Base-by-base conservation (phyloP, 2,113 vertebrate genomes). In the Litocranius walleri region DNA sequence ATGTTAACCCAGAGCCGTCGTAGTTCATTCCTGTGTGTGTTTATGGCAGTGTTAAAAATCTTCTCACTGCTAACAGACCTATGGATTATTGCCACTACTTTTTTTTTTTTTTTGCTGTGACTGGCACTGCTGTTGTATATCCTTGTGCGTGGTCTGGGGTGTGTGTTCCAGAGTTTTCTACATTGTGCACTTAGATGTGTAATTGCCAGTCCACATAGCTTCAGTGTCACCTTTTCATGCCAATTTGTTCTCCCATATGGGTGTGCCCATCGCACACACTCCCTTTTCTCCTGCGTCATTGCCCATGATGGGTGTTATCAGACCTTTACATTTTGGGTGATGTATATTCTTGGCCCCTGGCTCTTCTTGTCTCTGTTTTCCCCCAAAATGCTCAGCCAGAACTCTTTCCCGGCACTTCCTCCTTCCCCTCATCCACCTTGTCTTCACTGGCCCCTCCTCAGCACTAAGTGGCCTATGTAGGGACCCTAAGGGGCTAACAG, bases 1-100 rank as follows among this genome's bases (percentile, higher is more conserved):
- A 3, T 11, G 4, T 61, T 48, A 61, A 36, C 9, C 4, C 48
- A 40, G 2, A 33, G 25, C 62, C 40, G 0, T 27, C 12, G 0
- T 62, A 56, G 52, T 57, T 78, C 33, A 74, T 6, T 15, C 29
- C 23, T 48, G 0, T 43, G 8, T 40, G n/a, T 25, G 1, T 17
- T 40, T 62, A 21, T 15, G 30, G 43, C 6, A 36, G 0, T 54
- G 71, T 92, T 81, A 61, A 36, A 78, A 23, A n/a, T 67, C 81
- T 19, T 40, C 30, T 45, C 25, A 33, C 25, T 90, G 25, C 64
- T 78, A 9, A 25, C 48, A 40, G 19, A 25, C 48, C 7, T 59
- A 13, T 91, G 43, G 29, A 12, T 90, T 81, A 12, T 97, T 82
- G 30, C 40, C 15, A 21, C 21, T 33, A 0, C 27, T 48, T 45